Evolutionary conservation across 1,140 invertebrate species (phyloP).

Genomic region (Pseudomyrmex concolor): DNA sequence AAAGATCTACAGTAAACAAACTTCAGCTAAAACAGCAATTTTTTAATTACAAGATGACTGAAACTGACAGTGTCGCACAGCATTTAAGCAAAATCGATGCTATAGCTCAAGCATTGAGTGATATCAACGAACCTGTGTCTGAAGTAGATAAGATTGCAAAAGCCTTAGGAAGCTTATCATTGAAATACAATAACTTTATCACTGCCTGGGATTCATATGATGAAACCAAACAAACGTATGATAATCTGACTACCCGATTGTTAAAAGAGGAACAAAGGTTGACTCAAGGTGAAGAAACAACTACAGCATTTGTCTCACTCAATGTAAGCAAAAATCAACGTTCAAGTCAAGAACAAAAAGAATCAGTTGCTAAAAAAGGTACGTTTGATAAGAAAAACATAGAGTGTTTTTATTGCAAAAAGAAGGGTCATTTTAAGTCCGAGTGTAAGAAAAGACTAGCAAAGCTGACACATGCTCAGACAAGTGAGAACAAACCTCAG

Average conservation of each 20-base stretch:
- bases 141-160: neutral
- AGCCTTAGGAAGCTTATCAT: neutral
- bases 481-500: neutral
- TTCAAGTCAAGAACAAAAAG: neutral
- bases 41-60: neutral
- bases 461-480: neutral
- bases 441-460: neutral
- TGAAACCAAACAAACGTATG: conserved; percentile 72
- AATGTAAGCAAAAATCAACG: neutral
- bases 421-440: neutral
- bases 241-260: conserved; percentile 60
- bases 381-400: neutral
- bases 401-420: neutral
- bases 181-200: neutral
- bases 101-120: neutral
- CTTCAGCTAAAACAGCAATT: conserved; percentile 8
- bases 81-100: neutral
- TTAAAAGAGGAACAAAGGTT: conserved; percentile 44
- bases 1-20: neutral
- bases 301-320: neutral
- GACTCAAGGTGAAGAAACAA: neutral
- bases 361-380: neutral
- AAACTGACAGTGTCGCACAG: neutral
- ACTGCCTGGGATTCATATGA: neutral
- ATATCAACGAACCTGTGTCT: neutral